phyloP scores from a whole-genome alignment of 23 tunicate genomes.

The Phallusia fumigata region DNA sequence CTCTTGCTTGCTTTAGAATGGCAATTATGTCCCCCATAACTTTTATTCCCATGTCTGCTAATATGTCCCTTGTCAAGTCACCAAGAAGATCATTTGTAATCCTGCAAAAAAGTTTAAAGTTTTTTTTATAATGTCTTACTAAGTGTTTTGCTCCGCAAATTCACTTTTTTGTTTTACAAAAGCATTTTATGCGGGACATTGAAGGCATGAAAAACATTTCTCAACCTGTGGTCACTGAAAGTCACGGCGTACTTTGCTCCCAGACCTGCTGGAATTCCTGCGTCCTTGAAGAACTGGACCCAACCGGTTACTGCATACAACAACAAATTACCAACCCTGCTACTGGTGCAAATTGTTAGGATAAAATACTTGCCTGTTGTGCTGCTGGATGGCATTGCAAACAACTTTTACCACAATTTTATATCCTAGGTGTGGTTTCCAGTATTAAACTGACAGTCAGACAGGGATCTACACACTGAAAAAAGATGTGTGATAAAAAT shows the following conservation, averaged over 20 bases:
- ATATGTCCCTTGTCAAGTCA: conserved; percentile 68
- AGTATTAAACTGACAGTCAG: too few species aligned
- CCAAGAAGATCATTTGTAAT: conserved; percentile 60
- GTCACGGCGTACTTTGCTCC: conserved; percentile 71
- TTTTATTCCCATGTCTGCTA: conserved; percentile 77
- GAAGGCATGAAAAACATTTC: neutral
- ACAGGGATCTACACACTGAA: too few species aligned
- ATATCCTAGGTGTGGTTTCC: too few species aligned
- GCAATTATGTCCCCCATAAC: conserved; percentile 90
- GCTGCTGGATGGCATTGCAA: too few species aligned
- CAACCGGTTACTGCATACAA: conserved; percentile 46
- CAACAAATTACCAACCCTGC: neutral
- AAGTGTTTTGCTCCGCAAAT: neutral
- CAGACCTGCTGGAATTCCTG: conserved; percentile 76
- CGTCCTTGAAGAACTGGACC: conserved; percentile 83
- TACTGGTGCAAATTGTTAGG: neutral
- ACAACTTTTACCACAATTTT: too few species aligned
- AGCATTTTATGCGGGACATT: too few species aligned
- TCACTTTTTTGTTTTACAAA: too few species aligned
- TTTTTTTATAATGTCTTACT: neutral
- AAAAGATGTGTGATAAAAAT: too few species aligned
- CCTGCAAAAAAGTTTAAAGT: conserved; percentile 20
- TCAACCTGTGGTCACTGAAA: conserved; percentile 69
- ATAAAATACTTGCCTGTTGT: too few species aligned
- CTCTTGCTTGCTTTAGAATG: conserved; percentile 69